These are phyloP conservation scores for Caenorhabditis elegans DNA, from an alignment of 1,140 invertebrate genomes.

Conservation along the genomic window WBcel235 BX284604.4:10421501-10422000, in stretches of 20 bases:
- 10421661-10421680: background rate
- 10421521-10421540: background rate
- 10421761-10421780: background rate
- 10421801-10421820: too few species aligned
- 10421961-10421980: too few species aligned
- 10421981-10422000: background rate
- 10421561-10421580: background rate
- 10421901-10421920: background rate
- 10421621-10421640: background rate
- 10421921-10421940: background rate
- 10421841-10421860: too few species aligned
- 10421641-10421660: background rate
- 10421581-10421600: background rate
- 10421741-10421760: background rate
- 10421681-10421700: background rate
- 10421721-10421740: background rate
- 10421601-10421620: too few species aligned
- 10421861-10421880: too few species aligned
- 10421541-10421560: background rate
- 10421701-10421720: background rate
- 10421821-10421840: too few species aligned
- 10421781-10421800: background rate
- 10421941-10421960: too few species aligned
- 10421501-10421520: background rate
- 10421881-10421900: too few species aligned